Evolutionary conservation across 1,140 invertebrate species (phyloP), one percentile per base, ranked within the genome.

Genomic region (Aplysia californica): DNA sequence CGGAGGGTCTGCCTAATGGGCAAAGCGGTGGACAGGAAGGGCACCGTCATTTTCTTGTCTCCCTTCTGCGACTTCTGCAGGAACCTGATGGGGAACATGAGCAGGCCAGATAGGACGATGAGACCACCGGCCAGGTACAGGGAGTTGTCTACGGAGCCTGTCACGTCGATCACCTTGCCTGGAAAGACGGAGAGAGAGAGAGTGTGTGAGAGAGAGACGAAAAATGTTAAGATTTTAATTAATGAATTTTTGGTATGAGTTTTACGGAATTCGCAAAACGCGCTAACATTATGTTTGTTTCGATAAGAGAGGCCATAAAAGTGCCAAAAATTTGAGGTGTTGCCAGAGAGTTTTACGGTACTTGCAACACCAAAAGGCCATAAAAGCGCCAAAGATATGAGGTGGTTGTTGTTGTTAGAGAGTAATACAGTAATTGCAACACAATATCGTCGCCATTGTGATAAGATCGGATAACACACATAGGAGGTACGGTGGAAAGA

Each of bases 101-200:
- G 36, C 3, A 75, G 41, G 26, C 59, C 72, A n/a, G 72, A 75
- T 0, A 75, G 39, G 4, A 66, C 59, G 33, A 39, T 75, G 20
- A 75, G 29, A 6, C 31, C 36, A 6, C 70, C 70, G 2, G 70
- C 70, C n/a, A 72, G 18, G 70, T 61, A 72, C n/a, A 72, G 61
- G 38, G 55, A 72, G 35, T 61, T 33, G 35, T 72, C 56, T 23
- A 61, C 3, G 41, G 31, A 29, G 50, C 38, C 38, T 3, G 70
- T 72, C 18, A n/a, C 18, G 33, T 72, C 35, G 15, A 61, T 23
- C 35, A 72, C 18, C 36, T 72, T 31, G 15, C 69, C 81, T 75
- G 65, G n/a, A 41, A 69, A 35, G 41, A 80, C 21, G 66, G 76
- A 65, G 72, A 39, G 72, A 58, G 5, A 56, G 18, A 72, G 69